Conservation (phyloP, 1,140 invertebrate genomes). For the Zaprionus ornatus region DNA sequence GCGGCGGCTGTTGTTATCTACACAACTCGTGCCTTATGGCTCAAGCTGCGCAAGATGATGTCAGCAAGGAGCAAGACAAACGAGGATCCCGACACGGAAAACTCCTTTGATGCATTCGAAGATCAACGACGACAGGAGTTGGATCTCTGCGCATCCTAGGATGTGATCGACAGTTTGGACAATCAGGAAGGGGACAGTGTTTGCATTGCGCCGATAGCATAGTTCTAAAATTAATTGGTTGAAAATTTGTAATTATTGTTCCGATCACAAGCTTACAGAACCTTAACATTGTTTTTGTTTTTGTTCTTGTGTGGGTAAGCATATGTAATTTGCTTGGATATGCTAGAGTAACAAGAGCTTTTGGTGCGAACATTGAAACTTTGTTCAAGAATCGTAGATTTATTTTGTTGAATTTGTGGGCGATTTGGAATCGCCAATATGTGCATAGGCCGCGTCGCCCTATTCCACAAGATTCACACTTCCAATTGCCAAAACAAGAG, state of each 20-base stretch:
- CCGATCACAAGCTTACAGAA: conserved; percentile 1
- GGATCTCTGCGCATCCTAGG: neutral
- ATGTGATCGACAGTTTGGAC: neutral
- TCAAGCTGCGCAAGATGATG: conserved; percentile 30
- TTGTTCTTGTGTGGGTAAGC: no score
- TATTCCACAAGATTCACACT: no score
- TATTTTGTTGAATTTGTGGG: no score
- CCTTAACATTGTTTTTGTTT: no score
- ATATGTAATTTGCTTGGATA: no score
- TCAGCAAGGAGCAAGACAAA: neutral
- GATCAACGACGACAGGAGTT: neutral
- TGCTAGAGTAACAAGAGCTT: no score
- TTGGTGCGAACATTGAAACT: no score
- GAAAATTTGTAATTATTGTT: conserved; percentile 1
- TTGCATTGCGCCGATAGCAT: conserved; percentile 7
- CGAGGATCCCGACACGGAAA: neutral
- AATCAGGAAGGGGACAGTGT: neutral
- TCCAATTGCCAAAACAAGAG: no score
- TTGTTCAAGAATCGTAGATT: no score
- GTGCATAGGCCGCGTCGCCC: no score
- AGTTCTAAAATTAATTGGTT: neutral
- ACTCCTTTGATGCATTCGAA: neutral
- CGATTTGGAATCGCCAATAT: no score
- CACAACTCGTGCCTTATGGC: conserved; percentile 41
- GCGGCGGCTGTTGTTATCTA: conserved; percentile 43